Percentiles rank a stretch among this genome's conserved stretches.
phyloP scores from a whole-genome alignment of 2,113 vertebrate species.

The Erythrolamprus reginae region DNA sequence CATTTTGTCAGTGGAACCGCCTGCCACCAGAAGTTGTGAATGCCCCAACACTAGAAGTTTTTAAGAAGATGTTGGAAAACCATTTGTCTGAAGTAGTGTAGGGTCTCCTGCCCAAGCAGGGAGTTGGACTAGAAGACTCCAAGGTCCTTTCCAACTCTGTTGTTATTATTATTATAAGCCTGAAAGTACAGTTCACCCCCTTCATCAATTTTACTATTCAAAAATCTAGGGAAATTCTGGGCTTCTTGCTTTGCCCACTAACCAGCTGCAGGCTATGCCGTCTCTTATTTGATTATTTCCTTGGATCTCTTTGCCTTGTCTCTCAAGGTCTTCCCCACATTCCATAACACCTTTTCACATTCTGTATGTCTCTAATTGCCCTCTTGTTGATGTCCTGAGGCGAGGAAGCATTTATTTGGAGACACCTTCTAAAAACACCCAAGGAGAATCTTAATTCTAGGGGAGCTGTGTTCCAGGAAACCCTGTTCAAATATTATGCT shows the following conservation, averaged over 20 bases:
- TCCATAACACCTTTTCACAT: background rate
- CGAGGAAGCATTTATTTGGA: background rate
- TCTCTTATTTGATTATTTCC: background rate
- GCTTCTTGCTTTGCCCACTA: background rate
- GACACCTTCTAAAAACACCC: background rate
- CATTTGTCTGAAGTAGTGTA: too few species aligned
- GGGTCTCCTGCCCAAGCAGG: too few species aligned
- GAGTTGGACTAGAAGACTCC: too few species aligned
- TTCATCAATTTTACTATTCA: background rate
- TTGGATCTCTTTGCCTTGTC: background rate
- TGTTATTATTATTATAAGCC: too few species aligned
- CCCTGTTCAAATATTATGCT: background rate
- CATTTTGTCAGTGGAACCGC: too few species aligned
- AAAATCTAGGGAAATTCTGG: too few species aligned
- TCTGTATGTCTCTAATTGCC: background rate
- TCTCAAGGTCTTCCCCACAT: background rate
- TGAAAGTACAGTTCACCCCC: background rate
- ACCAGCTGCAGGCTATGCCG: background rate
- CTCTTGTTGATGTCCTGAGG: background rate
- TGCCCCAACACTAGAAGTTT: too few species aligned
- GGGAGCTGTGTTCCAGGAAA: background rate
- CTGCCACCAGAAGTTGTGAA: too few species aligned
- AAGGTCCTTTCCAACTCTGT: too few species aligned
- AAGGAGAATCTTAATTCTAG: background rate
- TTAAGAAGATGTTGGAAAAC: too few species aligned